Conservation (phyloP, 2,888 invertebrate genomes). For the Drosophila phalerata region DNA sequence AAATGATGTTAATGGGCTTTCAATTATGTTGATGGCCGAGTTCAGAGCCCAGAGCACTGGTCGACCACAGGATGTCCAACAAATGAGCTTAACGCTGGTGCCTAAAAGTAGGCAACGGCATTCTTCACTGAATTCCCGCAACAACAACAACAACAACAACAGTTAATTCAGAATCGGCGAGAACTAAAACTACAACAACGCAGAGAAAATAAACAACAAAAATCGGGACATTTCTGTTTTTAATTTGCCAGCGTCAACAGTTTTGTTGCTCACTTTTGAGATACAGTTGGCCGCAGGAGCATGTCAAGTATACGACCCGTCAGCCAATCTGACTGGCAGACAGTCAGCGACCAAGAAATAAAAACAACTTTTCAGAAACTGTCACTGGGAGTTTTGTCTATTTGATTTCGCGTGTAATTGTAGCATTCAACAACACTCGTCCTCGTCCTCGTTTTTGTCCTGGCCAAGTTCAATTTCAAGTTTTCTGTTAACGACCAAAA, state of each 20-base stretch:
- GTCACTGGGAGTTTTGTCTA: constrained; percentile 73
- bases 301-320: constrained; percentile 36
- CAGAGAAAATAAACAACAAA: constrained; percentile 16
- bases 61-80: constrained; percentile 6
- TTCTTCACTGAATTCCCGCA: constrained; percentile 18
- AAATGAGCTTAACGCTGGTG: constrained; percentile 31
- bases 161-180: background rate
- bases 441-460: constrained; percentile 7
- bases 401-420: constrained; percentile 77
- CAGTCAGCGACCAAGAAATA: constrained; percentile 35
- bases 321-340: constrained; percentile 35
- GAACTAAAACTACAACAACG: background rate
- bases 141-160: constrained; percentile 1
- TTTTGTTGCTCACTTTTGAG: constrained; percentile 45
- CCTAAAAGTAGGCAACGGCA: constrained; percentile 21
- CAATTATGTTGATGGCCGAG: constrained; percentile 60
- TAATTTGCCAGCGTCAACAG: constrained; percentile 58
- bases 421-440: constrained; percentile 35
- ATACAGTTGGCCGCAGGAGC: constrained; percentile 47
- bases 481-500: constrained; percentile 43
- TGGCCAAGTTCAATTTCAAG: constrained; percentile 67
- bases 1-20: constrained; percentile 71
- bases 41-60: constrained; percentile 10
- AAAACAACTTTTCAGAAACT: constrained; percentile 70
- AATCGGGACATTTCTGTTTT: constrained; percentile 37